Percentiles rank a stretch among this genome's conserved stretches.
Conservation (phyloP, 2,113 vertebrate genomes). For the Phocoena phocoena region DNA sequence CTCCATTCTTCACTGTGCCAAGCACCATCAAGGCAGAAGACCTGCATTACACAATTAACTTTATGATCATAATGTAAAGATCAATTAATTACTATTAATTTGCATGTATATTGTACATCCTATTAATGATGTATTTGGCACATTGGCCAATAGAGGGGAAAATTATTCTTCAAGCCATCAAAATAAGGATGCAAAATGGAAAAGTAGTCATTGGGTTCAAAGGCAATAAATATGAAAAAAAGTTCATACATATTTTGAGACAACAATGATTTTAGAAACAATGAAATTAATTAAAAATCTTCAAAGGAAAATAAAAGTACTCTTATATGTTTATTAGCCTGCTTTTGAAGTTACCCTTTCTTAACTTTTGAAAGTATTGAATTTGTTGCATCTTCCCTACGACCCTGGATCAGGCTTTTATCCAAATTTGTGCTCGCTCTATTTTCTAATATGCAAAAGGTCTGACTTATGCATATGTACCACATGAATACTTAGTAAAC, state of each 20-base stretch:
- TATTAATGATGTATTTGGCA: conserved; percentile 25
- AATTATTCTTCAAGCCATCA: background rate
- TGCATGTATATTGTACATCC: background rate
- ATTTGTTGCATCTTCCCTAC: conserved; percentile 54
- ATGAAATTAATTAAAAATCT: conserved; percentile 72
- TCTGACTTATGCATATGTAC: conserved; percentile 33
- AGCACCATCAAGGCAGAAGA: background rate
- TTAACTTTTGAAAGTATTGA: conserved; percentile 61
- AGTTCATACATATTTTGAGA: conserved; percentile 58
- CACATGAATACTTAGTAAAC: background rate
- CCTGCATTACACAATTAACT: background rate
- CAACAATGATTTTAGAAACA: conserved; percentile 68
- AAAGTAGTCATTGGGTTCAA: conserved; percentile 53
- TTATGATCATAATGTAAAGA: conserved; percentile 15
- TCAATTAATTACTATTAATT: conserved; percentile 39
- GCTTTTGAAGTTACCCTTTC: conserved; percentile 65
- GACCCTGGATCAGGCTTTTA: conserved; percentile 33
- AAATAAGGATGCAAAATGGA: conserved; percentile 40
- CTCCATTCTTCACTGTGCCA: background rate
- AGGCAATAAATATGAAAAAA: conserved; percentile 38
- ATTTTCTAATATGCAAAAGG: conserved; percentile 50
- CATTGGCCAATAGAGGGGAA: conserved; percentile 27
- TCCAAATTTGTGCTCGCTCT: conserved; percentile 39
- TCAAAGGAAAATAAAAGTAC: conserved; percentile 65
- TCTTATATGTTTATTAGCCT: conserved; percentile 56